Percentiles rank a stretch among this genome's conserved stretches.
These are phyloP conservation scores for Rhyacichthys aspro DNA, from an alignment of 2,797 vertebrate genomes.

Conservation along the genomic window DNA sequence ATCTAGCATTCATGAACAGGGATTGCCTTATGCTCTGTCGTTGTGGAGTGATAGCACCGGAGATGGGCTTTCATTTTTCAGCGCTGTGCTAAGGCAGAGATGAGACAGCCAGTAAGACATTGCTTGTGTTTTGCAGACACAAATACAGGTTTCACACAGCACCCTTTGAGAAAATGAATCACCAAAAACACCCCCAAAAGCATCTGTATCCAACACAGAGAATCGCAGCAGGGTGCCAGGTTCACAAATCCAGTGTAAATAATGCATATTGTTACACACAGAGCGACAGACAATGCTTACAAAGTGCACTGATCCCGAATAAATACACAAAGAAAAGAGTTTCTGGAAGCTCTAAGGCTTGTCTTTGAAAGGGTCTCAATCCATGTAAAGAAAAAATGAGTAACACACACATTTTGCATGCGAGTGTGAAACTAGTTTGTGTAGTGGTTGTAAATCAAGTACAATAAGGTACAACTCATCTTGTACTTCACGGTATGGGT, in stretches of 20 bases:
- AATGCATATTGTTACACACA: slow-evolving; percentile 35
- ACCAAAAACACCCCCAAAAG: slow-evolving; percentile 38
- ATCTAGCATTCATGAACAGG: slow-evolving; percentile 51
- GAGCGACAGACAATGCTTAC: slow-evolving; percentile 9
- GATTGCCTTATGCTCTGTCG: slow-evolving; percentile 61
- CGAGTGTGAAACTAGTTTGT: slow-evolving; percentile 5
- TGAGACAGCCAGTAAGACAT: slow-evolving; percentile 31
- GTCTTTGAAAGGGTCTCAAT: slow-evolving; percentile 15
- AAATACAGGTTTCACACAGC: slow-evolving; percentile 45
- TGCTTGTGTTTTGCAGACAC: slow-evolving; percentile 50
- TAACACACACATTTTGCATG: not conserved
- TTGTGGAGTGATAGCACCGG: slow-evolving; percentile 47
- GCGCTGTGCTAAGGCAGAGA: slow-evolving; percentile 29
- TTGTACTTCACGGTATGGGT: slow-evolving; percentile 15
- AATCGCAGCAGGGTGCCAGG: slow-evolving; percentile 49
- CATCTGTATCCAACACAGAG: slow-evolving; percentile 44
- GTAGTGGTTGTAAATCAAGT: not conserved
- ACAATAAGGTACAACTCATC: slow-evolving; percentile 3
- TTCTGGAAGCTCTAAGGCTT: slow-evolving; percentile 18
- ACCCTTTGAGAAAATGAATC: slow-evolving; percentile 51
- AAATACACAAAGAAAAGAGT: slow-evolving; percentile 19
- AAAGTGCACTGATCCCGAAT: not conserved
- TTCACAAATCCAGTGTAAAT: slow-evolving; percentile 46
- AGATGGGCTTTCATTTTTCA: slow-evolving; percentile 60
- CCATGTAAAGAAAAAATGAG: slow-evolving; percentile 22